These are phyloP conservation scores for Palloptera scutellata DNA, from an alignment of 2,888 invertebrate genomes.

Conservation along the genomic window DNA sequence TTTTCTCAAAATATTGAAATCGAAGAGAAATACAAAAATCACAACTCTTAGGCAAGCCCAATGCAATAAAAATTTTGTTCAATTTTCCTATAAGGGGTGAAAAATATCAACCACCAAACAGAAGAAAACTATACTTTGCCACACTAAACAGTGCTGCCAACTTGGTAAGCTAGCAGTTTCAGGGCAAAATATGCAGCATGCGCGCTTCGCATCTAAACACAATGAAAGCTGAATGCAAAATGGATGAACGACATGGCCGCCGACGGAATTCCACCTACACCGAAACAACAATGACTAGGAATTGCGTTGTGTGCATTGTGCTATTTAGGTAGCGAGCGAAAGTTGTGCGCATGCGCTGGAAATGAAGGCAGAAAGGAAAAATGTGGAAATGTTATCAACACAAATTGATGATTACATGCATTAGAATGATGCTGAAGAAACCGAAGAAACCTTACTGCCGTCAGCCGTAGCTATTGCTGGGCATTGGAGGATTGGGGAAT, in stretches of 20 bases:
- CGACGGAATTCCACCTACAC: slow-evolving; percentile 32
- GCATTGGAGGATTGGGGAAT: too few species aligned
- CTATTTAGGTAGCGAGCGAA: not conserved
- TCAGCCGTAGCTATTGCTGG: not conserved
- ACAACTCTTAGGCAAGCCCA: slow-evolving; percentile 8
- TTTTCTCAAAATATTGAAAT: not conserved
- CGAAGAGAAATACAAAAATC: not conserved
- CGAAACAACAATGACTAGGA: slow-evolving; percentile 4
- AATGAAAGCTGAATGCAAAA: slow-evolving; percentile 51
- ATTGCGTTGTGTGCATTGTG: not conserved
- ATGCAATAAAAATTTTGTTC: not conserved
- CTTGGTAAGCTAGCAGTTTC: not conserved
- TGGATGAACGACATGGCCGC: slow-evolving; percentile 47
- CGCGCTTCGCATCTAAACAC: slow-evolving; percentile 43
- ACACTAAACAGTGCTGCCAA: slow-evolving; percentile 22
- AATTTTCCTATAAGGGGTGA: slow-evolving; percentile 29
- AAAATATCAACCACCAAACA: slow-evolving; percentile 25
- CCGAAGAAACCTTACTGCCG: not conserved
- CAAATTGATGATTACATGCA: slow-evolving; percentile 3
- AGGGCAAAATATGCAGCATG: slow-evolving; percentile 28
- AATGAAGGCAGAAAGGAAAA: slow-evolving; percentile 29
- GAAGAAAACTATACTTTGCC: slow-evolving; percentile 16
- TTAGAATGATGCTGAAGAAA: not conserved
- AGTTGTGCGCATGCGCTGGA: slow-evolving; percentile 41
- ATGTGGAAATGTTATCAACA: slow-evolving; percentile 27